These are phyloP conservation scores for Encarsia formosa DNA, from an alignment of 2,888 invertebrate genomes.

Conservation along the genomic window DNA sequence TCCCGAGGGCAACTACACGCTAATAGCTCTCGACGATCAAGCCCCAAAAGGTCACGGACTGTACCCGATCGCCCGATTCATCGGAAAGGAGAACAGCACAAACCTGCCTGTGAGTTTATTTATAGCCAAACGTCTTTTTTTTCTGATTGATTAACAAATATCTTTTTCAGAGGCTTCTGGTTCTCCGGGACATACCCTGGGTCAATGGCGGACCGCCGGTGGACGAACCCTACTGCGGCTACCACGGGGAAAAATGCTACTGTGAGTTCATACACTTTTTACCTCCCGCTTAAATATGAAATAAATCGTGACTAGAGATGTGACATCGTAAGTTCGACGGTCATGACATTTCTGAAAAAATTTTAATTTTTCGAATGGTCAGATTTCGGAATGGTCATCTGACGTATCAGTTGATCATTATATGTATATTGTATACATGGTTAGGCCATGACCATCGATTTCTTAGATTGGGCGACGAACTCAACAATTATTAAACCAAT, in stretches of 20 bases:
- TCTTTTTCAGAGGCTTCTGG: constrained; percentile 65
- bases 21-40: constrained; percentile 57
- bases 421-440: too few species aligned
- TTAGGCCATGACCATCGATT: too few species aligned
- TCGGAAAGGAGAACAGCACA: constrained; percentile 56
- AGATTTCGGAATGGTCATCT: too few species aligned
- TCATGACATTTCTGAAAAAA: too few species aligned
- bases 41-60: constrained; percentile 61
- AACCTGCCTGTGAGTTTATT: constrained; percentile 79
- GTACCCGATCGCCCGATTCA: constrained; percentile 75
- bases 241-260: constrained; percentile 82
- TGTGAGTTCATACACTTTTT: constrained; percentile 61
- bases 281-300: too few species aligned
- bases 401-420: too few species aligned
- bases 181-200: constrained; percentile 74
- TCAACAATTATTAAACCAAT: too few species aligned
- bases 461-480: too few species aligned
- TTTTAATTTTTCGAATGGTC: too few species aligned
- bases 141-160: constrained; percentile 53
- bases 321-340: too few species aligned
- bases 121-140: too few species aligned
- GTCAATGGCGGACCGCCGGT: constrained; percentile 70
- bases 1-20: constrained; percentile 90
- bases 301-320: too few species aligned
- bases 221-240: constrained; percentile 87